These are phyloP conservation scores for Podocnemis expansa DNA, from an alignment of 2,113 vertebrate genomes.

Conservation along the genomic window DNA sequence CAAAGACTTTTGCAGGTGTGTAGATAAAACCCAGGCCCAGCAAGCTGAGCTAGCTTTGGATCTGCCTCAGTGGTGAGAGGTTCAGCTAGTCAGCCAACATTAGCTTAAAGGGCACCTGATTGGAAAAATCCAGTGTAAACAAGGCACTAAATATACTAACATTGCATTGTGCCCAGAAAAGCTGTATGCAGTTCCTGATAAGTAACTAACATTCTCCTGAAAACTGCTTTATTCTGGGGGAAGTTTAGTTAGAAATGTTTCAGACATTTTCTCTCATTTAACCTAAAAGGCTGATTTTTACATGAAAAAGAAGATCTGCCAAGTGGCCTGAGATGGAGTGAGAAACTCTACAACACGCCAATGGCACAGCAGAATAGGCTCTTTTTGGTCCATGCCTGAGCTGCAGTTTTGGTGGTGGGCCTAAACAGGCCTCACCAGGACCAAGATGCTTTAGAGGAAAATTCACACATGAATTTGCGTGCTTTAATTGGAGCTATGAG, in stretches of 20 bases:
- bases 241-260: background rate
- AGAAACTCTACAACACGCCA: background rate
- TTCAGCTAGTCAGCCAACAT: background rate
- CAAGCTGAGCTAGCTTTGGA: background rate
- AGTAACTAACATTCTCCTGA: background rate
- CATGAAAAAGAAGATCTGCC: background rate
- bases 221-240: background rate
- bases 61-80: background rate
- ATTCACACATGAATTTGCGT: background rate
- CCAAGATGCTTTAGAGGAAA: background rate
- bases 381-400: background rate
- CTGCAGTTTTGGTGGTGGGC: too few relatives aligned
- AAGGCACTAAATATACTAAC: background rate
- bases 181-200: background rate
- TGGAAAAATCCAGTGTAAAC: conserved; percentile 19
- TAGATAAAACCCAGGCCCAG: conserved; percentile 58
- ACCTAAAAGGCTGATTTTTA: background rate
- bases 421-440: background rate
- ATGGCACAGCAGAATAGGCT: background rate
- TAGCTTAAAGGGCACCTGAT: background rate
- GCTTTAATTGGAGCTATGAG: background rate
- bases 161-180: background rate
- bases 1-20: conserved; percentile 68
- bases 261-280: background rate
- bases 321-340: background rate